phyloP scores from a whole-genome alignment of 2,113 vertebrate genomes.

The Brachionichthys hirsutus region DNA sequence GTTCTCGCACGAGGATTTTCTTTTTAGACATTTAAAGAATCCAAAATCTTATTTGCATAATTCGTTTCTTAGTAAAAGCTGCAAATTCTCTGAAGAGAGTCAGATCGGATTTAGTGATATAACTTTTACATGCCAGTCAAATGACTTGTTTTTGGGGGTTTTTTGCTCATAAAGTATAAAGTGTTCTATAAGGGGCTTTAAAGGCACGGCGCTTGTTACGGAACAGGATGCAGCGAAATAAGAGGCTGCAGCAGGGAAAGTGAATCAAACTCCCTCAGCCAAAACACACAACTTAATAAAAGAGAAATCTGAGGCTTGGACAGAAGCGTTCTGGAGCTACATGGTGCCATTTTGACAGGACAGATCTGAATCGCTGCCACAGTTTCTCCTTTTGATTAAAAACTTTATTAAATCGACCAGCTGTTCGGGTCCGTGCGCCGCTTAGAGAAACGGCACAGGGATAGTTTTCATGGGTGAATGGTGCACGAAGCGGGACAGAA shows the following conservation, averaged over 20 bases:
- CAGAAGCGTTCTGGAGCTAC: background rate
- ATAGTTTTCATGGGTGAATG: background rate
- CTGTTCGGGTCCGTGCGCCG: background rate
- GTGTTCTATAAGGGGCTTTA: background rate
- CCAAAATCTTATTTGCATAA: too few species aligned
- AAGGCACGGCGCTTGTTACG: background rate
- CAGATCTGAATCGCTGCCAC: background rate
- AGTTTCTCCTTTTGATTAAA: constrained; percentile 1
- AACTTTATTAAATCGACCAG: constrained; percentile 6
- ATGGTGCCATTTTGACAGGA: background rate
- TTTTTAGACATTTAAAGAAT: too few species aligned
- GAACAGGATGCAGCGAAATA: background rate
- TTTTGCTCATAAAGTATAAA: too few species aligned
- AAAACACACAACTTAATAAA: background rate
- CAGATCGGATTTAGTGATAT: background rate
- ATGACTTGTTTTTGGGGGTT: too few species aligned
- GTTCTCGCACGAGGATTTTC: too few species aligned
- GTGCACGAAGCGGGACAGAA: background rate
- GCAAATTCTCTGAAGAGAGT: background rate
- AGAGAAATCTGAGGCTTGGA: background rate
- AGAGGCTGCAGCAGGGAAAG: background rate
- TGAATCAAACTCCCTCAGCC: background rate
- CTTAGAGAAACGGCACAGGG: background rate
- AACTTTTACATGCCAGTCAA: background rate
- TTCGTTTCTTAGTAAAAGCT: too few species aligned